These are phyloP conservation scores for Lasioglossum albipes DNA, from an alignment of 1,140 invertebrate species.

Conservation along the genomic window DNA sequence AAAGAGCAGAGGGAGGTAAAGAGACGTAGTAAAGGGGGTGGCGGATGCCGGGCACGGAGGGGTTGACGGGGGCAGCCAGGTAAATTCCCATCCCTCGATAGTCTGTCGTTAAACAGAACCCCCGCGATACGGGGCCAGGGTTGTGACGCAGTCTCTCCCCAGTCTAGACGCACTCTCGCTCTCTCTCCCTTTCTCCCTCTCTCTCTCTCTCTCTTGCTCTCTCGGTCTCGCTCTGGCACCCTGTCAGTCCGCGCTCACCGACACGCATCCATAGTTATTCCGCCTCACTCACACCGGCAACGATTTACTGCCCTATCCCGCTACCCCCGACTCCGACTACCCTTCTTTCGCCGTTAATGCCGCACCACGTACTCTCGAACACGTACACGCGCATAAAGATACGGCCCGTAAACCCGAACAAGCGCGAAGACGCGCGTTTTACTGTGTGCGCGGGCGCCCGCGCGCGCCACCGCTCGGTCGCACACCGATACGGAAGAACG, in stretches of 20 bases:
- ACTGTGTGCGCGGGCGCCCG: constrained; percentile 19
- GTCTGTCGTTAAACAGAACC: constrained; percentile 71
- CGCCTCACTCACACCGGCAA: constrained; percentile 70
- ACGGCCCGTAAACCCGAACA: constrained; percentile 75
- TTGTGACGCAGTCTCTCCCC: constrained; percentile 77
- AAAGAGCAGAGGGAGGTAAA: constrained; percentile 57
- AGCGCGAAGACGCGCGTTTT: constrained; percentile 61
- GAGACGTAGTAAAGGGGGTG: constrained; percentile 44
- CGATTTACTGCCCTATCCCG: constrained; percentile 74
- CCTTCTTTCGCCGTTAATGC: constrained; percentile 72
- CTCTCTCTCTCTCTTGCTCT: constrained; percentile 38
- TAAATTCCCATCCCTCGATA: constrained; percentile 71
- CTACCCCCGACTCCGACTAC: neutral
- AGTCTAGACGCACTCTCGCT: constrained; percentile 74
- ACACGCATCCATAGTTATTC: constrained; percentile 62
- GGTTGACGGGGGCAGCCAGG: constrained; percentile 29
- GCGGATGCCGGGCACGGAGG: neutral
- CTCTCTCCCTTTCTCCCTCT: constrained; percentile 49
- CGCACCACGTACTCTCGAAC: constrained; percentile 69
- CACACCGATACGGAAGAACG: constrained; percentile 26
- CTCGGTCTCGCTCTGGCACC: constrained; percentile 34
- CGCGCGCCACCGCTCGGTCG: neutral
- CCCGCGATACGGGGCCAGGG: constrained; percentile 70
- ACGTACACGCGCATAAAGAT: constrained; percentile 67
- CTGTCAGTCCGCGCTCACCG: constrained; percentile 55